Conservation (phyloP, 2,888 invertebrate species). For the Toxonevra muliebris region DNA sequence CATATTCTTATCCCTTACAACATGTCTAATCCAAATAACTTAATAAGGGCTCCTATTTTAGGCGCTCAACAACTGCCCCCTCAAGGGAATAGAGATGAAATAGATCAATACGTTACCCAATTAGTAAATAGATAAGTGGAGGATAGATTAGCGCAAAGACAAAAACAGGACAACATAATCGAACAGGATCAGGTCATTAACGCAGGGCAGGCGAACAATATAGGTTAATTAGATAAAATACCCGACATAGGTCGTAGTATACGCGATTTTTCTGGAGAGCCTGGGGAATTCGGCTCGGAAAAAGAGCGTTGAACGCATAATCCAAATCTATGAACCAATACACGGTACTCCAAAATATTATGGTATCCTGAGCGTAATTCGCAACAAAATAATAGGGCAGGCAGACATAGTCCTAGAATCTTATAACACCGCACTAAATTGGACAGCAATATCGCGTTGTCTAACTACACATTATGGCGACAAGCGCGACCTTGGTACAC, state of each 20-base stretch:
- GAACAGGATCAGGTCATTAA: not conserved
- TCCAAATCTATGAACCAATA: conserved; percentile 11
- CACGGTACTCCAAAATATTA: conserved; percentile 18
- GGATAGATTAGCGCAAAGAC: not conserved
- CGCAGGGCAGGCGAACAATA: not conserved
- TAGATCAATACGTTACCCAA: not conserved
- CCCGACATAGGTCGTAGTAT: conserved; percentile 2
- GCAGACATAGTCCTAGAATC: conserved; percentile 21
- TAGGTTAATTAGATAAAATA: conserved; percentile 11
- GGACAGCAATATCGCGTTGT: conserved; percentile 29
- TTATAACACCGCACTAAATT: conserved; percentile 22
- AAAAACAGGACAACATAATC: not conserved
- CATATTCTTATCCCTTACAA: no score
- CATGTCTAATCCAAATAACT: no score
- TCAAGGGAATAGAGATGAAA: not conserved
- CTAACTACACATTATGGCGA: conserved; percentile 34
- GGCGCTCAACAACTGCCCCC: no score
- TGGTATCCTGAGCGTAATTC: conserved; percentile 12
- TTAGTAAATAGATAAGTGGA: not conserved
- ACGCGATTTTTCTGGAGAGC: conserved; percentile 14
- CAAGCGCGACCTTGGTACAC: conserved; percentile 24
- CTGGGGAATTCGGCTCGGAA: conserved; percentile 16
- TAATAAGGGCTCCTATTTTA: no score
- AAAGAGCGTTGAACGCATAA: conserved; percentile 21
- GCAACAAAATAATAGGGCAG: not conserved